Evolutionary conservation across 2,113 vertebrate species (phyloP).

Genomic region (Hyperopisus bebe): DNA sequence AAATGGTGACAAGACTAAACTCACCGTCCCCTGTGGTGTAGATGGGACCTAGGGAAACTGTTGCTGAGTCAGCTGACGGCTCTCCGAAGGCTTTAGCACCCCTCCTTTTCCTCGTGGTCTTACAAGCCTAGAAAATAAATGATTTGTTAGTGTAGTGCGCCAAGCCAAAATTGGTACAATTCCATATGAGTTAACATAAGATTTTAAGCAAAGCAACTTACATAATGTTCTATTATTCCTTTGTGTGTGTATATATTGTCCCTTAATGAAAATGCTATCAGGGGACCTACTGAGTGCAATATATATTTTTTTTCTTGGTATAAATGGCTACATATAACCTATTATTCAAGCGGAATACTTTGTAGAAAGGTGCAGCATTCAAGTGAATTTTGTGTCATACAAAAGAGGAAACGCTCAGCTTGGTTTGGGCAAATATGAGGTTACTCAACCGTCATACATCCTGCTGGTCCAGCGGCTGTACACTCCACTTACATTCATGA

Average conservation of each 20-base stretch:
- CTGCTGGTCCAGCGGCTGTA: background rate
- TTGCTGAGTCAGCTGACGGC: constrained; percentile 45
- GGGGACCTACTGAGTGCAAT: background rate
- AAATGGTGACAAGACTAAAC: background rate
- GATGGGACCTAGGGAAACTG: constrained; percentile 61
- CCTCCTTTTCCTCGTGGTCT: constrained; percentile 41
- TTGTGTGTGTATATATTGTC: background rate
- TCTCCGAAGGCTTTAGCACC: constrained; percentile 35
- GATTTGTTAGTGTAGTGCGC: background rate
- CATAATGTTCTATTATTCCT: background rate
- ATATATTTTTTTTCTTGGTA: background rate
- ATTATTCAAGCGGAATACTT: background rate
- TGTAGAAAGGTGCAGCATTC: background rate
- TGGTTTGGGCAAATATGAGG: background rate
- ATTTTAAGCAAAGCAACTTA: background rate
- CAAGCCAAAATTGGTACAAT: background rate
- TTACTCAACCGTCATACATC: background rate
- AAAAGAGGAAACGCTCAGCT: background rate
- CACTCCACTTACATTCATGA: constrained; percentile 45
- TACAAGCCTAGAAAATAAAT: constrained; percentile 47
- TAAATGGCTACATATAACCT: background rate
- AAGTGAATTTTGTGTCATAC: background rate
- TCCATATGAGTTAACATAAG: background rate
- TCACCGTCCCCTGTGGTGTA: constrained; percentile 48
- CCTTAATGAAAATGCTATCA: background rate